These are phyloP conservation scores for Drosophila suzukii DNA, from an alignment of 1,140 invertebrate genomes.

Conservation along the genomic window DNA sequence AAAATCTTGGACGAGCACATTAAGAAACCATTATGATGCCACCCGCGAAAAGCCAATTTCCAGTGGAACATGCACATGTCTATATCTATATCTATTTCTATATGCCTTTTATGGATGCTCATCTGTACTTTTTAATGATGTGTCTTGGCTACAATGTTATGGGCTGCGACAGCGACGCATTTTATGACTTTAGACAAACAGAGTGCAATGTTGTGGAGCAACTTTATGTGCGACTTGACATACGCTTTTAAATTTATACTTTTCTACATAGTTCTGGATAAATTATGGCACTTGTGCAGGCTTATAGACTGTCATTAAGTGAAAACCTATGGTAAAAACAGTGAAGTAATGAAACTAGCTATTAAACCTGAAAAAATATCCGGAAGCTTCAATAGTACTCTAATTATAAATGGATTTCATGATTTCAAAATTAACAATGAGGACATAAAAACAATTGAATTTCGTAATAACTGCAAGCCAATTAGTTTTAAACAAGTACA, in stretches of 20 bases:
- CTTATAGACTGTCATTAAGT: slow-evolving; percentile 2
- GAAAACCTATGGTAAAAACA: neutral
- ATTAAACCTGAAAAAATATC: too few relatives aligned
- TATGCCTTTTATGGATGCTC: slow-evolving; percentile 26
- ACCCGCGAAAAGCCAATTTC: slow-evolving; percentile 27
- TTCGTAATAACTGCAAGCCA: neutral
- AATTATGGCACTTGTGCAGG: slow-evolving; percentile 11
- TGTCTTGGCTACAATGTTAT: slow-evolving; percentile 57
- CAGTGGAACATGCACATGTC: slow-evolving; percentile 4
- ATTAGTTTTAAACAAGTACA: neutral
- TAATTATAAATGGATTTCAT: too few relatives aligned
- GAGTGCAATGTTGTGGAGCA: slow-evolving; percentile 13
- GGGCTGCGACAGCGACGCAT: slow-evolving; percentile 36
- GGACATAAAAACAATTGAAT: neutral
- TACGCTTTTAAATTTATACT: slow-evolving; percentile 9
- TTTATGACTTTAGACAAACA: slow-evolving; percentile 45
- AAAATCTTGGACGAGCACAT: slow-evolving; percentile 50
- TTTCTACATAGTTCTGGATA: slow-evolving; percentile 7
- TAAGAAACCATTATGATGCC: slow-evolving; percentile 58
- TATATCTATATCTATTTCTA: slow-evolving; percentile 6
- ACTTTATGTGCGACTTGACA: slow-evolving; percentile 29
- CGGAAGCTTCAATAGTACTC: too few relatives aligned
- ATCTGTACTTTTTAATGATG: slow-evolving; percentile 49
- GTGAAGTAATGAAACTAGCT: neutral
- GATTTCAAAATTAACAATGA: too few relatives aligned